Conservation (phyloP, 2,113 vertebrate species). For the Chloropsis hardwickii region DNA sequence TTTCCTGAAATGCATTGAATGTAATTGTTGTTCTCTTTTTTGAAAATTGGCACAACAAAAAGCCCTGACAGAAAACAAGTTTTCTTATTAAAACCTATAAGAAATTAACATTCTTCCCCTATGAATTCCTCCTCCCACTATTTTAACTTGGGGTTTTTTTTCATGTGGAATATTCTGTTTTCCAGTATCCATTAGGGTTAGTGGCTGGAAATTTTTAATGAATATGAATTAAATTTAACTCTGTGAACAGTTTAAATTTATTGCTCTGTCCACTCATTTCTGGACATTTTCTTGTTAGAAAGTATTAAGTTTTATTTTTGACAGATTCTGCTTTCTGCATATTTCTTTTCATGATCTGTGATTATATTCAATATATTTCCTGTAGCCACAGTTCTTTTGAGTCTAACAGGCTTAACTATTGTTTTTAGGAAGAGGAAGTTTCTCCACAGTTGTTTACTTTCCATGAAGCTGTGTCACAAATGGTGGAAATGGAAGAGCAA, state of each 20-base stretch:
- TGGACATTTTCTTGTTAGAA: background rate
- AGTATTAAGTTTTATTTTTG: background rate
- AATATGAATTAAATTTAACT: background rate
- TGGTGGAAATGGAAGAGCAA: conserved; percentile 99
- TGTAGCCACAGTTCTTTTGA: background rate
- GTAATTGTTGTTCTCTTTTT: background rate
- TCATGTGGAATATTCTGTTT: background rate
- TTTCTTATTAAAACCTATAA: background rate
- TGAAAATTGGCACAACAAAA: background rate
- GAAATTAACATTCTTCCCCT: background rate
- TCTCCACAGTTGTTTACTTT: conserved; percentile 96
- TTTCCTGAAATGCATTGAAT: background rate
- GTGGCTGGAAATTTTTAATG: background rate
- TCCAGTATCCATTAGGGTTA: background rate
- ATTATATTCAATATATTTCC: background rate
- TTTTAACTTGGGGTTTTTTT: background rate
- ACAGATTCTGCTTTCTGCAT: background rate
- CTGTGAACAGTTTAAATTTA: background rate
- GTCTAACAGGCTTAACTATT: background rate
- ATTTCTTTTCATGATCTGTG: background rate
- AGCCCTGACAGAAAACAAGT: background rate
- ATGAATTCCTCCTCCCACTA: background rate
- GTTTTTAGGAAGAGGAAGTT: conserved; percentile 90
- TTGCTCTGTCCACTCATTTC: background rate
- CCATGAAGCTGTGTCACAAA: conserved; percentile 95